Base-by-base conservation (phyloP, 2,797 vertebrate genomes). In the Bryconaethiops microstoma region DNA sequence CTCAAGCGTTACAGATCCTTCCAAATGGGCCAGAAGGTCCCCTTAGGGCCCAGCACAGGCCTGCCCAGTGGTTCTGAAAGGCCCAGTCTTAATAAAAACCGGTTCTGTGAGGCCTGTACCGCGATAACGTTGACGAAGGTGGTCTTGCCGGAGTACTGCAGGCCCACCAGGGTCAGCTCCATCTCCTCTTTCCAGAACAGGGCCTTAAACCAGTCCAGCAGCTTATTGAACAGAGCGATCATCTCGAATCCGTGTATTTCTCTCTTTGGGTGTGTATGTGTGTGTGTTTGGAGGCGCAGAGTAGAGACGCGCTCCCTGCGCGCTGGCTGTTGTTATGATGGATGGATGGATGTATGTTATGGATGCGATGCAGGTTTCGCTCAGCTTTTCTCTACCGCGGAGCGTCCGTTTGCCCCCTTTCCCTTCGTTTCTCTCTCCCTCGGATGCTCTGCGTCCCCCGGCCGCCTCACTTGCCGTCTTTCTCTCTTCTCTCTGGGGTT, bases 181-280 rank as follows among this genome's bases (percentile, higher is more conserved):
- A 94, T 94, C 89, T 94, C 93, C 87, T 94, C 93, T 88, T 93
- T 94, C 93, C 93, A 94, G 84, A 94, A 93, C 16, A 94, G 83
- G 45, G 92, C 92, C 82, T 93, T 93, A 81, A 94, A 92, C 92
- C 93, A 94, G 86, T 93, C 93, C 85, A 94, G 88, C 78, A 94
- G 87, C 87, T 94, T 93, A 74, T 91, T 93, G 83, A 94, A 91
- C 68, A 94, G 84, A 64, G 91, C 90, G 88, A 94, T 90, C 94
- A 94, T 94, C 90, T 94, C 95, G 94, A 89, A 92, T 40, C 92
- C 86, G 0, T 35, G 35, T 35, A 35, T 35, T 35, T 35, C 35
- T 35, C 35, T 35, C 64, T 83, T 81, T 83, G 57, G 9, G 55
- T 5, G 52, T 14, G 52, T 23, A 21, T 59, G 57, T 21, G 4